phyloP scores from a whole-genome alignment of 2,113 vertebrate species.

The Narcine bancroftii region DNA sequence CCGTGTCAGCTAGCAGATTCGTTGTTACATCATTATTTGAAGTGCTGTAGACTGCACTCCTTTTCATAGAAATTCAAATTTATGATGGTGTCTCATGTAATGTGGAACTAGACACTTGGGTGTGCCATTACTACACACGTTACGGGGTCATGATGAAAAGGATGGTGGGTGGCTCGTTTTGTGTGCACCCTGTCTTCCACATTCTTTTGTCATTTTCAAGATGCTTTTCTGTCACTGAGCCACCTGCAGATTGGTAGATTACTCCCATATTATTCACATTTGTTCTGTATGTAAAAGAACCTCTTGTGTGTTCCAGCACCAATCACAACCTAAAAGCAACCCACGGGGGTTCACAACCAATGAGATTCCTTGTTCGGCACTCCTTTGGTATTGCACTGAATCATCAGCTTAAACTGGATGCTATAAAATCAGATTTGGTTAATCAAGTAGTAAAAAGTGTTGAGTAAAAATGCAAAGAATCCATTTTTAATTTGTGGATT shows the following conservation, averaged over 20 bases:
- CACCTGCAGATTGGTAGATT: background rate
- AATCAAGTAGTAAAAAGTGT: background rate
- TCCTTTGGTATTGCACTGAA: background rate
- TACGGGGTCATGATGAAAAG: background rate
- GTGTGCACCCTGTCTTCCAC: background rate
- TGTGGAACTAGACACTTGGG: slow-evolving; percentile 1
- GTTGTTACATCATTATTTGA: background rate
- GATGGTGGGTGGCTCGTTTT: background rate
- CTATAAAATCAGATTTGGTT: background rate
- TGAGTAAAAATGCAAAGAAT: background rate
- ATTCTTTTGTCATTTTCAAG: background rate
- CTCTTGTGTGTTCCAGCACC: background rate
- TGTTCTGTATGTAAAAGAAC: background rate
- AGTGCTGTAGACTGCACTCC: background rate
- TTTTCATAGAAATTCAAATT: background rate
- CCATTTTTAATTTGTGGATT: background rate
- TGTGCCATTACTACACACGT: background rate
- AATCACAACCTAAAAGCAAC: background rate
- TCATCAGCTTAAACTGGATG: background rate
- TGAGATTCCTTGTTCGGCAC: background rate
- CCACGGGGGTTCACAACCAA: background rate
- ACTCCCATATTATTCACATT: background rate
- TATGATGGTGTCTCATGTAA: background rate
- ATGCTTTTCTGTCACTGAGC: background rate
- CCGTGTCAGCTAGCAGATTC: background rate